Percentiles rank a stretch among this genome's conserved stretches.
Conservation (phyloP, 35 echinoderm and acorn worm genomes). For the Ptychodera flava region DNA sequence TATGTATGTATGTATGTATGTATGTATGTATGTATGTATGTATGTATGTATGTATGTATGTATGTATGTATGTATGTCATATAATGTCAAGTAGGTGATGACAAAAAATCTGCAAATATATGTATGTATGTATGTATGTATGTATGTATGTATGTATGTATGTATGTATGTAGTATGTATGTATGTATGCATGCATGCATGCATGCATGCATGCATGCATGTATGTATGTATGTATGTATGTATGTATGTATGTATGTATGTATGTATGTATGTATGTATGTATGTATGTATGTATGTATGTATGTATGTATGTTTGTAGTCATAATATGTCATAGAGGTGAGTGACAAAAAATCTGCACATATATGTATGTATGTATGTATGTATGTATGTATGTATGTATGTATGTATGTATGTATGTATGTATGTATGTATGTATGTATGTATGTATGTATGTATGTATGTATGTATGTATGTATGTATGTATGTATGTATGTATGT, state of each 20-base stretch:
- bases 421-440: background rate
- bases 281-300: background rate
- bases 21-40: too few relatives aligned
- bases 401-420: background rate
- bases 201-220: background rate
- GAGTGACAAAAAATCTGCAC: background rate
- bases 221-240: background rate
- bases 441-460: background rate
- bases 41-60: too few relatives aligned
- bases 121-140: slow-evolving; percentile 2
- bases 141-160: slow-evolving; percentile 2
- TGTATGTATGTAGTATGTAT: background rate
- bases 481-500: too few relatives aligned
- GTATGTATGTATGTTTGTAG: background rate
- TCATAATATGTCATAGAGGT: background rate
- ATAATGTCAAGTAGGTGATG: too few relatives aligned
- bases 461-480: too few relatives aligned
- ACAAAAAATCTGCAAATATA: background rate
- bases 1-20: too few relatives aligned
- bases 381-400: background rate
- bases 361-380: background rate
- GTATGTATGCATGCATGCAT: background rate
- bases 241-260: background rate
- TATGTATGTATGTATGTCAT: too few relatives aligned
- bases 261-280: background rate